These are phyloP conservation scores for Polietes domitor DNA, from an alignment of 2,888 invertebrate genomes.

Conservation along the genomic window DNA sequence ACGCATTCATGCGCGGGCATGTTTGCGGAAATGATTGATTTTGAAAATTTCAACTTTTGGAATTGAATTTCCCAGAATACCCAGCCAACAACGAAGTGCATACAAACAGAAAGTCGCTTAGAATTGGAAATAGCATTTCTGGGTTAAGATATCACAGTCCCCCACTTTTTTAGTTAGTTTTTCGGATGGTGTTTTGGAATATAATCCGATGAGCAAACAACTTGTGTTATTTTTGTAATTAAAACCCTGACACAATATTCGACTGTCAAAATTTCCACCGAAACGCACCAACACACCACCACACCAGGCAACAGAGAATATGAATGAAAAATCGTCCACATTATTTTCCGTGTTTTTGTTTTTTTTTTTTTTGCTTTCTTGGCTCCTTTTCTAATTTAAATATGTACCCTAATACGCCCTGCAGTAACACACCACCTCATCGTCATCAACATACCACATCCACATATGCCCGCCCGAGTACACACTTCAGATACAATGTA, in stretches of 20 bases:
- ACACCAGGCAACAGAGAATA: too few relatives aligned
- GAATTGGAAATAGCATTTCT: background rate
- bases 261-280: background rate
- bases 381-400: slow-evolving; percentile 1
- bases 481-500: background rate
- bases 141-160: background rate
- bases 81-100: background rate
- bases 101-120: too few relatives aligned
- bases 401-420: background rate
- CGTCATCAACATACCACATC: background rate
- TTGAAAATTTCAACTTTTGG: too few relatives aligned
- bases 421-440: background rate
- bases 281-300: background rate
- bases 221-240: slow-evolving; percentile 28
- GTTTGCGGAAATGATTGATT: background rate
- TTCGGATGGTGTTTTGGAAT: too few relatives aligned
- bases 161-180: background rate
- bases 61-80: background rate
- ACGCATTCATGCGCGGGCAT: background rate
- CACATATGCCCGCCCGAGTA: background rate
- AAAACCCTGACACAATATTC: background rate
- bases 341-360: background rate
- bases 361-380: background rate
- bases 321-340: slow-evolving; percentile 14
- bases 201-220: background rate